Base-by-base conservation (phyloP, 2,113 vertebrate species). In the Pollachius pollachius region DNA sequence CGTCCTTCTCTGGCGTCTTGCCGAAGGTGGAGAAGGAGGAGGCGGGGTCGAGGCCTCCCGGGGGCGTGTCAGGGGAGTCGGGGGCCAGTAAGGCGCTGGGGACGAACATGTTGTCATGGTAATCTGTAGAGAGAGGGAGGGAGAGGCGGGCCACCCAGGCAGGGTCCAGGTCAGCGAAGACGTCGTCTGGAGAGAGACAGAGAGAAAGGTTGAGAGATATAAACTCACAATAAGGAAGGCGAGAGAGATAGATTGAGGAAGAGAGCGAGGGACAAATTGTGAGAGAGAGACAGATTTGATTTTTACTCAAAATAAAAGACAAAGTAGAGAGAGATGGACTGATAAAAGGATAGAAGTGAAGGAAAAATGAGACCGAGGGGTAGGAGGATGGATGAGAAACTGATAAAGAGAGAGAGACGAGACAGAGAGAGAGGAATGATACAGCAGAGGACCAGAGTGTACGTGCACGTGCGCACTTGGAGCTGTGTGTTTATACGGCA, bases 11-110 rank as follows among this genome's bases (percentile, higher is more conserved):
- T 1, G 84, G 85, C 16, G 70, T 74, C 82, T 99, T 96, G 86
- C 97, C 97, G 0, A 98, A 98, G 0, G 97, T 98, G 81, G 95
- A 94, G 84, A 98, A 98, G 75, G 94, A 93, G 72, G 86, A 87
- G 0, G 94, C 93, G 62, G 89, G 90, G 75, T 93, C 90, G 69
- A 87, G 88, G 54, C 78, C 81, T 0, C 58, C 70, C 7, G 72
- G 81, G 0, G 86, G 82, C 1, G 62, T 59, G 4, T 68, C 79
- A 7, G 84, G 85, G 0, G 72, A 77, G 16, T 92, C 89, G 0
- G 83, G 67, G 12, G 87, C 87, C 3, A 84, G 79, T 0, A 69
- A 84, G 0, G 90, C 72, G 0, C 87, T 87, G 0, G 94, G 94
- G 61, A 91, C 93, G 76, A 93, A 96, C 18, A 98, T 61, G 1